Evolutionary conservation across 1,140 invertebrate species (phyloP), one percentile per base, ranked within the genome.

Genomic region (Adoxophyes honmai): DNA sequence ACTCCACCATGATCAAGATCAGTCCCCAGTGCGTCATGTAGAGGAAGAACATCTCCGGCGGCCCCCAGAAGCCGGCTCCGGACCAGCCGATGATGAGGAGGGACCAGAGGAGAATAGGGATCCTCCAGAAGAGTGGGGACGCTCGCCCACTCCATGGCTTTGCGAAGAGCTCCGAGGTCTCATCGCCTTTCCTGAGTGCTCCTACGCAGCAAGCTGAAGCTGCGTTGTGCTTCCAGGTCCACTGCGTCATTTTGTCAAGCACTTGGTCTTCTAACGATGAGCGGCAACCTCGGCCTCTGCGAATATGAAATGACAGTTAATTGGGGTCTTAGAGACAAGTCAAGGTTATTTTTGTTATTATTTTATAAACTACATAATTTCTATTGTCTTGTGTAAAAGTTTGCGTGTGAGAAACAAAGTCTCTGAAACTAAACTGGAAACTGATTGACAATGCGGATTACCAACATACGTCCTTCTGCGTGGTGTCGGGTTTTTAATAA

Each of bases 21-120:
- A 86, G 66, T 4, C 85, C 85, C 85, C 85, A 88, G 44, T 88
- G 82, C n/a, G 85, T 88, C 85, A 88, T 86, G 53, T 88, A 88
- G 4, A 87, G 52, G 15, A 84, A 60, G 57, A 78, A 87, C 66
- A 72, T 82, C 38, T 81, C 70, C 5, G 63, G 61, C 8, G 78
- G 75, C 37, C 82, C 81, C 82, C 84, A 86, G 62, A 87, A 87
- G 53, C 57, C 69, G 4, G 63, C 52, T 0, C 74, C 59, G 0
- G 84, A 85, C 68, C 75, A 79, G 38, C 62, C 59, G 8, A 74
- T 70, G 1, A 77, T 63, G 21, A 62, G 4, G 0, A 74, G 18
- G 4, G 82, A 57, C 84, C 84, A 88, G 1, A 81, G n/a, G 13
- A 80, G 74, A 54, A 83, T 83, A 8, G 80, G 80, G 4, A 85